phyloP scores from a whole-genome alignment of 35 echinoderm and acorn worm genomes.

The Stichopus chloronotus region DNA sequence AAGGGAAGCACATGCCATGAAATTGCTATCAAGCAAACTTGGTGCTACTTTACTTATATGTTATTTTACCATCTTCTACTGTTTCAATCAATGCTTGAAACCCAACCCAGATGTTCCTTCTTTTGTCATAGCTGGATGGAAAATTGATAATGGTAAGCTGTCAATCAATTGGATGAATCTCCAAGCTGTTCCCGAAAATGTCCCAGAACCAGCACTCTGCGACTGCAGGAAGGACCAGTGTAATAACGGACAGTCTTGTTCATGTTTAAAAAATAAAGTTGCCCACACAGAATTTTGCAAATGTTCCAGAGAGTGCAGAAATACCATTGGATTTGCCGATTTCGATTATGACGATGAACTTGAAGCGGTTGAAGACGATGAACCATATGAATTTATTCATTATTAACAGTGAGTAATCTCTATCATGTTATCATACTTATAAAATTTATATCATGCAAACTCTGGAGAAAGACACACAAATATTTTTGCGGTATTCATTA shows the following conservation, averaged over 20 bases:
- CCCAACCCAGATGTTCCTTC: slow-evolving; percentile 6
- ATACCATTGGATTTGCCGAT: slow-evolving; percentile 17
- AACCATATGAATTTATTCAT: background rate
- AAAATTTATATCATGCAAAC: no score
- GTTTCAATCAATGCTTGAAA: slow-evolving; percentile 15
- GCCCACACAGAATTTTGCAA: slow-evolving; percentile 60
- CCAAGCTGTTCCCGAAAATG: slow-evolving; percentile 22
- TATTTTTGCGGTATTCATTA: no score
- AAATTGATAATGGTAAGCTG: slow-evolving; percentile 24
- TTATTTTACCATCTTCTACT: background rate
- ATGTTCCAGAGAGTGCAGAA: slow-evolving; percentile 45
- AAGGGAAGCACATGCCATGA: background rate
- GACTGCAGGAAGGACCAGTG: slow-evolving; percentile 41
- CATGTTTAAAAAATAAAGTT: slow-evolving; percentile 12
- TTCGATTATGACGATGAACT: slow-evolving; percentile 48
- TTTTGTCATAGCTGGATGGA: slow-evolving; percentile 55
- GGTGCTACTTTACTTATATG: background rate
- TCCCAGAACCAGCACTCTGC: slow-evolving; percentile 34
- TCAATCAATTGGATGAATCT: slow-evolving; percentile 48
- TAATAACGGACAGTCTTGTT: slow-evolving; percentile 20
- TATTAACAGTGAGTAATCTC: background rate
- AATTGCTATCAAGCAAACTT: background rate
- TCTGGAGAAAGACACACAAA: no score
- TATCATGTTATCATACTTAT: background rate
- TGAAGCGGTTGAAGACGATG: background rate